Evolutionary conservation across 2,113 vertebrate genomes (phyloP), one percentile per base, ranked within the genome.

Genomic region (Ageneiosus marmoratus): DNA sequence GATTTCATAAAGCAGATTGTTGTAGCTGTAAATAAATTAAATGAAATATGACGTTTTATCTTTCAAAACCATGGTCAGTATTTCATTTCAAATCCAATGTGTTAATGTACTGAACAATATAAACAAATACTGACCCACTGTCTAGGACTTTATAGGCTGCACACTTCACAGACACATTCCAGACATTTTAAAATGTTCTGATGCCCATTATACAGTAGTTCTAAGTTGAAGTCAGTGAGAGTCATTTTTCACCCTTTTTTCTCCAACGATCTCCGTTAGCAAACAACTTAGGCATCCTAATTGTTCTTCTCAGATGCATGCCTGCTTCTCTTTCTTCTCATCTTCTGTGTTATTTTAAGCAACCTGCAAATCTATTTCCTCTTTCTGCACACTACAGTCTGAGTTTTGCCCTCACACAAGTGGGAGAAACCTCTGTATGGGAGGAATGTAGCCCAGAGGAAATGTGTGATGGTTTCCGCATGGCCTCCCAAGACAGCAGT

Each of bases 401-500:
- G 91, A 75, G 48, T 86, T 89, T 86, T 83, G 67, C 87, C 87
- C 86, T 85, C 77, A 85, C 73, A 48, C 87, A 86, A 90, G 74
- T 69, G 55, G 77, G 80, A 83, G 84, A 89, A 89, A 83, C 85
- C 84, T 56, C 78, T 72, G 46, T 88, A 86, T 85, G 79, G 88
- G 86, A 85, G 80, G 78, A 90, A 80, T 60, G 85, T 82, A 80
- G 65, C 53, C 69, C 87, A 90, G 83, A 84, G 90, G 91, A 93
- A 92, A 90, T 84, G 82, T 90, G 90, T 22, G 48, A 88, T 88
- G 88, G 92, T 92, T 94, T 93, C 92, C 88, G 48, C 90, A 91
- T 88, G 93, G 93, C 93, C 92, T 95, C 93, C 91, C 93, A 86
- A 91, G 87, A 88, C 85, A 85, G 84, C 88, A 82, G 88, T 91